Evolutionary conservation across 2,888 invertebrate genomes (phyloP).

Genomic region (Acholoe squamosa): DNA sequence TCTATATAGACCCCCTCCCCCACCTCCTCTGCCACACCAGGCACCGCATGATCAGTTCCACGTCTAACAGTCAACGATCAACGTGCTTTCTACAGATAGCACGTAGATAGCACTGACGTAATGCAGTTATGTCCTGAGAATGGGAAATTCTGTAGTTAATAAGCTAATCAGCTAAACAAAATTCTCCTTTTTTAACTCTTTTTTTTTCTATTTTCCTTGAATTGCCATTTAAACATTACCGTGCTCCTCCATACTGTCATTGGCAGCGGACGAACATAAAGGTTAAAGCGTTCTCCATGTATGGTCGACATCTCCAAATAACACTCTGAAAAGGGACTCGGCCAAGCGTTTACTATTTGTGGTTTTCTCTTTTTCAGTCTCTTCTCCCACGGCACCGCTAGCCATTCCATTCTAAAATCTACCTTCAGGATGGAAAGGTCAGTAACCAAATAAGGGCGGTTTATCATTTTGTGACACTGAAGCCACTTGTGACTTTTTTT

Average conservation of each 20-base stretch:
- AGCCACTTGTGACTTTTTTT: neutral
- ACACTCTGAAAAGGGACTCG: neutral
- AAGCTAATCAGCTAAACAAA: neutral
- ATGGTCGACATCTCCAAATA: neutral
- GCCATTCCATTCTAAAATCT: conserved; percentile 19
- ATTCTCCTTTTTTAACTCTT: too few relatives aligned
- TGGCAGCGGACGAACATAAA: too few relatives aligned
- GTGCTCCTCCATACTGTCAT: too few relatives aligned
- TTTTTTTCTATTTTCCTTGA: too few relatives aligned
- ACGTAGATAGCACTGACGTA: neutral
- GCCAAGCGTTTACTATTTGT: conserved; percentile 14
- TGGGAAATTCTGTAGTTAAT: neutral
- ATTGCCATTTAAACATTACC: too few relatives aligned
- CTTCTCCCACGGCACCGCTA: neutral
- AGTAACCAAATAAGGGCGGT: conserved; percentile 26
- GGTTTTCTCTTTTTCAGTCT: neutral
- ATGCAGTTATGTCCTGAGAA: neutral
- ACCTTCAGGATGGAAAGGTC: conserved; percentile 1
- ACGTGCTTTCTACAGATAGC: neutral
- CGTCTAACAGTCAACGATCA: neutral
- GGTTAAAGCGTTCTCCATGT: neutral
- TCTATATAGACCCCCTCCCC: neutral
- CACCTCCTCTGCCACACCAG: neutral
- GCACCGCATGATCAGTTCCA: neutral
- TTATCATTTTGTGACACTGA: conserved; percentile 11